phyloP scores from a whole-genome alignment of 2,113 vertebrate genomes.

The Chaetura pelagica region DNA sequence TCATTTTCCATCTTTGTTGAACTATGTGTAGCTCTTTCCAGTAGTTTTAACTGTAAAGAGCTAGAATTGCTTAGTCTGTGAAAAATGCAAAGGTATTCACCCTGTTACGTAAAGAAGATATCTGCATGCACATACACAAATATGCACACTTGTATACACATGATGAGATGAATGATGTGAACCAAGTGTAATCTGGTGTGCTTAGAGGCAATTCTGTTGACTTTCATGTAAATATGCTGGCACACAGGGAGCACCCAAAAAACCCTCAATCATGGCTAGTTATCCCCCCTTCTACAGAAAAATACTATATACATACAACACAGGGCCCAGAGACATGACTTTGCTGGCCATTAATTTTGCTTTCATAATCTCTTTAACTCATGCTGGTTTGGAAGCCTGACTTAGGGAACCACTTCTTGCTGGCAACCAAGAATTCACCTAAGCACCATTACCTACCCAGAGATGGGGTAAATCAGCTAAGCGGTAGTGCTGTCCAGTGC shows the following conservation, averaged over 20 bases:
- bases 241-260: not conserved
- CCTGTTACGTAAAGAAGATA: not conserved
- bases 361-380: conserved; percentile 13
- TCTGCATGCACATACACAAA: not conserved
- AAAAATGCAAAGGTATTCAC: not conserved
- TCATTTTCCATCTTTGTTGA: not conserved
- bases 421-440: not conserved
- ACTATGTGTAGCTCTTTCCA: not conserved
- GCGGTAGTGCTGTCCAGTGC: not conserved
- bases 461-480: not conserved
- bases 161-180: conserved; percentile 50
- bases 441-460: not conserved
- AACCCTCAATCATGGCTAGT: not conserved
- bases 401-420: conserved; percentile 8
- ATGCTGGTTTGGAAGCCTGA: not conserved
- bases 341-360: not conserved
- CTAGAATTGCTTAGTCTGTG: not conserved
- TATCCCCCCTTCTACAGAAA: not conserved
- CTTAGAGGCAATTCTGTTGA: conserved; percentile 21
- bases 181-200: conserved; percentile 27
- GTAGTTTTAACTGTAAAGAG: not conserved
- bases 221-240: not conserved
- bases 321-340: not conserved
- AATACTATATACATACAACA: not conserved
- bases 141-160: accelerated